Evolutionary conservation across 2,797 vertebrate species (phyloP).

Genomic region (Myioborus miniatus): DNA sequence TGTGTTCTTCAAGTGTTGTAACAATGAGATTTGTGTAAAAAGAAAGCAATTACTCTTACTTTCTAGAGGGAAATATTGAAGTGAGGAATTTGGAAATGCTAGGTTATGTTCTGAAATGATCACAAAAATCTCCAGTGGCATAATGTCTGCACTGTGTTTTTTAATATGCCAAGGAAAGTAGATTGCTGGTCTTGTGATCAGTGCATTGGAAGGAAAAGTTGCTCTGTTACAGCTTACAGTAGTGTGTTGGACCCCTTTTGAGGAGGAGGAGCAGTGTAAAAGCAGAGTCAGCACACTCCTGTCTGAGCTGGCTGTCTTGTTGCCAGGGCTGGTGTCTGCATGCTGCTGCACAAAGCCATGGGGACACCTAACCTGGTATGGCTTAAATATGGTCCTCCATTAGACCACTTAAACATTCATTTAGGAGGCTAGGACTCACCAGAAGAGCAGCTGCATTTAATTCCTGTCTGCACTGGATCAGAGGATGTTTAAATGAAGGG

Average conservation of each 20-base stretch:
- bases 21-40: not conserved
- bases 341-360: not conserved
- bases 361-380: not conserved
- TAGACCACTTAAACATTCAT: not conserved
- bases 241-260: not conserved
- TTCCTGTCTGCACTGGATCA: not conserved
- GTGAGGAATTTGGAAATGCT: not conserved
- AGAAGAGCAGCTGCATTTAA: slow-evolving; percentile 26
- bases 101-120: not conserved
- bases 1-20: not conserved
- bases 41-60: not conserved
- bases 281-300: not conserved
- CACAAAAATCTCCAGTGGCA: not conserved
- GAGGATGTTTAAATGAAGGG: not conserved
- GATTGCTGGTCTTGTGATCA: not conserved
- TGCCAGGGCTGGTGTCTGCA: not conserved
- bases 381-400: not conserved
- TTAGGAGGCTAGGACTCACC: not conserved
- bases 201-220: not conserved
- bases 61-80: not conserved
- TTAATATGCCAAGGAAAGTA: not conserved
- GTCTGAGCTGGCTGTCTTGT: not conserved
- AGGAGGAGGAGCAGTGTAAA: not conserved
- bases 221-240: not conserved
- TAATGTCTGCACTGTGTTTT: not conserved